Base-by-base conservation (phyloP, 2,888 invertebrate genomes). In the Theristus sp. region DNA sequence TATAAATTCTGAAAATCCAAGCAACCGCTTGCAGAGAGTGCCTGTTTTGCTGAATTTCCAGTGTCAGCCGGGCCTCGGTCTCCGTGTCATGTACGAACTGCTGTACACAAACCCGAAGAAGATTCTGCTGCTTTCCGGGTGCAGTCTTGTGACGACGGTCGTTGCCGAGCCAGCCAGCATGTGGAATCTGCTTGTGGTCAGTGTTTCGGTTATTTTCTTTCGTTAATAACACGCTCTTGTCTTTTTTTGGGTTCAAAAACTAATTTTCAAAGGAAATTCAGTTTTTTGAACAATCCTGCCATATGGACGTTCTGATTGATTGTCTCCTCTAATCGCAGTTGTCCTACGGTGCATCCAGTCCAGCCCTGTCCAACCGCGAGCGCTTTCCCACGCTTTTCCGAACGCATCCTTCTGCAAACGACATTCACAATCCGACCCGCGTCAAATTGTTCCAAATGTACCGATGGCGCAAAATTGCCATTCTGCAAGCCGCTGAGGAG, bases 121-220 rank as follows among this genome's bases (percentile, higher is more conserved):
- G 79, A 80, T 93, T 71, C 85, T 93, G 81, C 78, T 94, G 64
- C 80, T 98, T 59, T 89, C 77, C 0, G 98, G 98, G 59, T 99
- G 98, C 77, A 93, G 93, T 69, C 93, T 93, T 13, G 96, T 98
- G 29, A 96, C 96, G 73, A 98, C 98, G 27, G 93, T 96, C 55
- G 93, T 98, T 22, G 96, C 96, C 1, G 96, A 98, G 79, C 93
- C 96, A 53, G 96, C 96, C 61, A 93, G 91, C 79, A 94, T 96
- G 89, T 99, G 96, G 96, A 96, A 99, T 79, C 82, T 98, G 64
- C 88, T 98, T 75, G 96, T 98, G 80, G 96, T 96, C 78, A 83
- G 87, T 83, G n/a, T 17, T 17, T 49, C 17, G 6, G 6, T 38
- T 38, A 13, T 13, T 13, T 38, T 38, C 17, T 38, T 6, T 38